Percentiles rank a stretch among this genome's conserved stretches.
Evolutionary conservation across 2,797 vertebrate species (phyloP).

Genomic region (Hypotaenidia okinawae): DNA sequence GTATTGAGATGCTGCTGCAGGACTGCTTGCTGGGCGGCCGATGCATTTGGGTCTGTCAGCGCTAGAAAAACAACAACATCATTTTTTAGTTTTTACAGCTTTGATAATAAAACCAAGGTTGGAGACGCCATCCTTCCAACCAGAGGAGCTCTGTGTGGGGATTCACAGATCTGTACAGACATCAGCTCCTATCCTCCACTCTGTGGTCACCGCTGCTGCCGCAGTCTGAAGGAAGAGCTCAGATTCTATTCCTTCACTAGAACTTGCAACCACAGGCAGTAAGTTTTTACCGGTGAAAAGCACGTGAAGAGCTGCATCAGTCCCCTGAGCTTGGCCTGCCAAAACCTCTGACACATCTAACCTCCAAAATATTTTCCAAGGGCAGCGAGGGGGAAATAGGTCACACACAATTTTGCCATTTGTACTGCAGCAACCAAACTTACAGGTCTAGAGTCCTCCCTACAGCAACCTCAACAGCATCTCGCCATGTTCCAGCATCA

Average conservation of each 20-base stretch:
- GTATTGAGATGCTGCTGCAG: conserved; percentile 93
- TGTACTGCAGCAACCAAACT: no score
- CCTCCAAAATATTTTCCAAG: neutral
- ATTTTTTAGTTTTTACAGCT: neutral
- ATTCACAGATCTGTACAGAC: no score
- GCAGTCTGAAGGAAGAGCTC: neutral
- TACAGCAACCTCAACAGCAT: no score
- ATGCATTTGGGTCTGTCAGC: conserved; percentile 87
- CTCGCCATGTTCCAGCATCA: no score
- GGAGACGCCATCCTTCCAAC: no score
- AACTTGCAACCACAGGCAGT: neutral
- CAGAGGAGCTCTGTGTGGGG: neutral
- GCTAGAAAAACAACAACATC: conserved; percentile 68
- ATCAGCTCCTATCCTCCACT: neutral
- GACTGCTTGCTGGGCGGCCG: conserved; percentile 89
- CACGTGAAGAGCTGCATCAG: neutral
- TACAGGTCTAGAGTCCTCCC: no score
- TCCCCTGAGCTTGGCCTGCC: neutral
- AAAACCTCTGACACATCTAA: neutral
- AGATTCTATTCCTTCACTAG: neutral
- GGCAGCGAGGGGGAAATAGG: no score
- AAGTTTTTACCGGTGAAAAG: neutral
- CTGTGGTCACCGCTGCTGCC: neutral
- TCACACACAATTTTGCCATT: no score
- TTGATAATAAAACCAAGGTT: neutral